phyloP scores from a whole-genome alignment of 2,888 invertebrate genomes.

The Pomacea canaliculata region DNA sequence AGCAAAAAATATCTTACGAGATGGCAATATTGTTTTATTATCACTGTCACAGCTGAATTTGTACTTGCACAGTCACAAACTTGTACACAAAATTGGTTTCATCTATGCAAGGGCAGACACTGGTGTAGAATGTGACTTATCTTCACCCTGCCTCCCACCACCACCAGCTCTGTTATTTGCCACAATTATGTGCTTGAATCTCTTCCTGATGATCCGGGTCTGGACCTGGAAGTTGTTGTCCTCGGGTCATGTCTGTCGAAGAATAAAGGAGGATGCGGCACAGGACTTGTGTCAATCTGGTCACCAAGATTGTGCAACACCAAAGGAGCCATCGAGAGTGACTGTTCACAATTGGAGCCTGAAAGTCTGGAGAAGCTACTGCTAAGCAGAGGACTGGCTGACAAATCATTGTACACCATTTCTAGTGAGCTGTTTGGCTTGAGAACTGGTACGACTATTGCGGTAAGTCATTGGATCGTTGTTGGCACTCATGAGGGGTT shows the following conservation, averaged over 20 bases:
- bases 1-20: too few relatives aligned
- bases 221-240: background rate
- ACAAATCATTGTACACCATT: constrained; percentile 30
- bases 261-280: background rate
- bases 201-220: background rate
- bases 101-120: background rate
- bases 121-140: constrained; percentile 5
- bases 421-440: constrained; percentile 18
- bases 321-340: constrained; percentile 10
- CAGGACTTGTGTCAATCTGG: background rate
- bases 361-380: background rate
- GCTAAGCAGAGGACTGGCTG: background rate
- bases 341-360: background rate
- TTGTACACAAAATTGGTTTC: background rate
- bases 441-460: background rate
- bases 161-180: background rate
- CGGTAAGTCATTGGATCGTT: constrained; percentile 6
- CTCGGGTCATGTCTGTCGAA: background rate
- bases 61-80: background rate
- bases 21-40: too few relatives aligned
- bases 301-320: constrained; percentile 6
- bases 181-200: background rate
- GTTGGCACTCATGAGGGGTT: constrained; percentile 35
- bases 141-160: background rate
- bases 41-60: too few relatives aligned